phyloP scores from a whole-genome alignment of 1,140 invertebrate species.

The Paraescarpia echinospica region DNA sequence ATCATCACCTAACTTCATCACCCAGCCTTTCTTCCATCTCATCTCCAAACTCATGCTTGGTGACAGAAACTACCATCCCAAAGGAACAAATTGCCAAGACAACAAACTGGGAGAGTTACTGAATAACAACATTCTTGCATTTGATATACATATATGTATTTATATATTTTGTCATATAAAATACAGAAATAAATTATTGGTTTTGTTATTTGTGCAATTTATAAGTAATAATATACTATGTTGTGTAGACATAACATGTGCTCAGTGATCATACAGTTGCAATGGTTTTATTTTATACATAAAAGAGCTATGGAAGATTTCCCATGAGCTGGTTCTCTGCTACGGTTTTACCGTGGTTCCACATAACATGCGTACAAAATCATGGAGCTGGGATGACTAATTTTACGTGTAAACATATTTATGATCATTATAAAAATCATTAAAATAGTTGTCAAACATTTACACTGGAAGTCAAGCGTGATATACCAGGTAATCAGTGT shows the following conservation, averaged over 20 bases:
- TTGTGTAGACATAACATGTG: background rate
- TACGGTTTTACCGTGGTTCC: background rate
- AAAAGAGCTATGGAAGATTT: background rate
- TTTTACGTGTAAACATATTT: background rate
- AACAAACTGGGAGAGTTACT: background rate
- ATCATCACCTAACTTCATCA: too few relatives aligned
- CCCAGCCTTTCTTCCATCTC: too few relatives aligned
- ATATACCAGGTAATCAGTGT: background rate
- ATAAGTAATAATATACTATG: background rate
- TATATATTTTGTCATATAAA: slow-evolving; percentile 7
- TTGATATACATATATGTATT: background rate
- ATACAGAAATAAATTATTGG: slow-evolving; percentile 1
- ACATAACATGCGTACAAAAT: background rate
- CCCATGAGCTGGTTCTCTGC: background rate
- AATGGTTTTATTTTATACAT: background rate
- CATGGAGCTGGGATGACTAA: background rate
- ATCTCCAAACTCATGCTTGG: too few relatives aligned
- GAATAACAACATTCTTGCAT: background rate
- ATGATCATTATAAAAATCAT: too few relatives aligned
- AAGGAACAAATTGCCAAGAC: too few relatives aligned
- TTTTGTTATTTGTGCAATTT: background rate
- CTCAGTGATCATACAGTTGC: background rate
- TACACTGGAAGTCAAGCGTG: too few relatives aligned
- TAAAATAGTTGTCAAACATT: too few relatives aligned
- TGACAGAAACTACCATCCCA: too few relatives aligned